A percentile compares a stretch with the other conserved stretches of the same genome.
phyloP scores from a whole-genome alignment of 1,140 invertebrate genomes.

The Solen grandis region DNA sequence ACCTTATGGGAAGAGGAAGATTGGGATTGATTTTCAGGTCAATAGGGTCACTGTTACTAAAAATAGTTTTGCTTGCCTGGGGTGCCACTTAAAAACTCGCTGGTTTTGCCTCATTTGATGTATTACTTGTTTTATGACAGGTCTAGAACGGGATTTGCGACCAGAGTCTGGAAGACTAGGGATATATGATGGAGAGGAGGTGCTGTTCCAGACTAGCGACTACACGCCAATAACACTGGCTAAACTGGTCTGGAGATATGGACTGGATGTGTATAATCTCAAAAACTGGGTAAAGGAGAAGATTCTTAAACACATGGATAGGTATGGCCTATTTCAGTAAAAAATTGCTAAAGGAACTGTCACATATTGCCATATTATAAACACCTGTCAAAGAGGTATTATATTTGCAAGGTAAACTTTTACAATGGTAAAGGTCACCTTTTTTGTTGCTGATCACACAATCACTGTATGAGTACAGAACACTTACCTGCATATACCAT shows the following conservation, averaged over 20 bases:
- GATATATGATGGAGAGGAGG: constrained; percentile 81
- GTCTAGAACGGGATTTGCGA: constrained; percentile 9
- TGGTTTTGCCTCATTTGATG: background rate
- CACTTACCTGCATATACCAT: too few relatives aligned
- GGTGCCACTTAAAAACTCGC: background rate
- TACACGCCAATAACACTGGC: constrained; percentile 80
- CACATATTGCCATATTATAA: too few relatives aligned
- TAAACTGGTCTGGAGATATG: constrained; percentile 84
- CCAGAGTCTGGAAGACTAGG: constrained; percentile 69
- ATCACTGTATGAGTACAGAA: too few relatives aligned
- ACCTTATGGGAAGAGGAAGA: too few relatives aligned
- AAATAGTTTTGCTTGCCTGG: too few relatives aligned
- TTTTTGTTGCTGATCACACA: too few relatives aligned
- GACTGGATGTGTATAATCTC: constrained; percentile 81
- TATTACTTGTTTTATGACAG: constrained; percentile 12
- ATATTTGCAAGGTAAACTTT: too few relatives aligned
- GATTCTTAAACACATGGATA: constrained; percentile 79
- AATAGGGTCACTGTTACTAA: too few relatives aligned
- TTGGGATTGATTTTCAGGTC: too few relatives aligned
- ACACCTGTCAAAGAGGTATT: too few relatives aligned
- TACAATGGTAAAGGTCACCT: too few relatives aligned
- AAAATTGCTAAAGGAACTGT: background rate
- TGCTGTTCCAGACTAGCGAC: constrained; percentile 82
- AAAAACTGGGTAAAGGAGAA: constrained; percentile 78
- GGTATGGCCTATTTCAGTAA: constrained; percentile 65